These are phyloP conservation scores for Athalia cordata DNA, from an alignment of 2,888 invertebrate species.

Conservation along the genomic window DNA sequence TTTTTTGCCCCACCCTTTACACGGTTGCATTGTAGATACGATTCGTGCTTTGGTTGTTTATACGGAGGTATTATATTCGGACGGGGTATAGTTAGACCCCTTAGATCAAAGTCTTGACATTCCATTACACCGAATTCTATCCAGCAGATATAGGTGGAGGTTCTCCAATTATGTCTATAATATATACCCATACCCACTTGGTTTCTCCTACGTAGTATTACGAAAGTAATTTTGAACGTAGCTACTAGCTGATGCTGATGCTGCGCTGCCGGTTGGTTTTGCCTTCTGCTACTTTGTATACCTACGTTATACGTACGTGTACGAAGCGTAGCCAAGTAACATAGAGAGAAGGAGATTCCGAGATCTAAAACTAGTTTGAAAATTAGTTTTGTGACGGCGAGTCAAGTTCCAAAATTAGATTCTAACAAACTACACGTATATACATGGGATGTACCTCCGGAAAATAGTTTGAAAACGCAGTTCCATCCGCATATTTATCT, in stretches of 20 bases:
- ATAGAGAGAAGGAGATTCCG: slow-evolving; percentile 52
- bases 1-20: no score
- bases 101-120: slow-evolving; percentile 26
- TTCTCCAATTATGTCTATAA: slow-evolving; percentile 11
- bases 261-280: no score
- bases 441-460: background rate
- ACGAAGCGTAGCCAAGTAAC: no score
- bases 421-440: background rate
- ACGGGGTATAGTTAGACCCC: background rate
- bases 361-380: slow-evolving; percentile 62
- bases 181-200: background rate
- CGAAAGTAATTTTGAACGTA: slow-evolving; percentile 54
- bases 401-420: slow-evolving; percentile 31
- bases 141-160: background rate
- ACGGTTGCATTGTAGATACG: background rate
- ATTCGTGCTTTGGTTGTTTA: background rate
- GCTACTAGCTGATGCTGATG: slow-evolving; percentile 32
- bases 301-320: no score
- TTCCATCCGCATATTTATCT: no score
- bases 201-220: slow-evolving; percentile 35
- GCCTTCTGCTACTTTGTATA: no score
- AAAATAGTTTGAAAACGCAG: background rate
- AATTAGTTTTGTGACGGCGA: slow-evolving; percentile 57
- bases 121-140: slow-evolving; percentile 16
- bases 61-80: background rate